These are phyloP conservation scores for Congeria kusceri DNA, from an alignment of 2,888 invertebrate species.

Conservation along the genomic window DNA sequence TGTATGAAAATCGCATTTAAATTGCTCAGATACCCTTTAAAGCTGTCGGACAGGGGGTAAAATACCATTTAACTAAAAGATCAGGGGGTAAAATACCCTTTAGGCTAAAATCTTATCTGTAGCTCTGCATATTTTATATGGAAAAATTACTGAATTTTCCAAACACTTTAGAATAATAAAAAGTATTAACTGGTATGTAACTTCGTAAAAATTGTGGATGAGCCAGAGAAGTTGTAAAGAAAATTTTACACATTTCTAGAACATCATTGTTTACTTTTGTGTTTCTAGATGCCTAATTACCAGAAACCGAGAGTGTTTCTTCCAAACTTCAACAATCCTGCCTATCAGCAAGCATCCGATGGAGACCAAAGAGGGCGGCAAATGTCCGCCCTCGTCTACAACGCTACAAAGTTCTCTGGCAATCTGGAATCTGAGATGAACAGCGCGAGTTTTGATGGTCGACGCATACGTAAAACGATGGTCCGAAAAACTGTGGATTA, in stretches of 20 bases:
- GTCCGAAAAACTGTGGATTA: constrained; percentile 99
- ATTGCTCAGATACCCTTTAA: no score
- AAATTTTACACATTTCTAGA: neutral
- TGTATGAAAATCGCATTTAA: no score
- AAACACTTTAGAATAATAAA: no score
- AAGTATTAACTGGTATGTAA: no score
- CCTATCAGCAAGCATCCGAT: neutral
- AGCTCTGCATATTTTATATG: no score
- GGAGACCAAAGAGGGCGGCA: neutral
- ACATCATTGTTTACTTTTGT: no score
- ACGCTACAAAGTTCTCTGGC: constrained; percentile 33
- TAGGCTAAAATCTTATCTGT: no score
- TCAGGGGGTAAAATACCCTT: no score
- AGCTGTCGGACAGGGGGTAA: no score
- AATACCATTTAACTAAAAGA: no score
- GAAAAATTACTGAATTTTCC: no score
- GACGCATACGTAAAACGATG: constrained; percentile 96
- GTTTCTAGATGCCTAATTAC: constrained; percentile 45
- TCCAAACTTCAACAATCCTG: constrained; percentile 14
- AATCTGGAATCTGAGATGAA: neutral
- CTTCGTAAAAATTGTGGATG: no score
- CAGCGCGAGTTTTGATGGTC: constrained; percentile 90
- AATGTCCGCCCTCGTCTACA: constrained; percentile 1
- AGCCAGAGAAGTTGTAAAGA: neutral
- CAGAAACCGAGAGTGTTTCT: constrained; percentile 48